Percentiles rank a stretch among this genome's conserved stretches.
phyloP scores from a whole-genome alignment of 2,888 invertebrate genomes.

The Luperina testacea region DNA sequence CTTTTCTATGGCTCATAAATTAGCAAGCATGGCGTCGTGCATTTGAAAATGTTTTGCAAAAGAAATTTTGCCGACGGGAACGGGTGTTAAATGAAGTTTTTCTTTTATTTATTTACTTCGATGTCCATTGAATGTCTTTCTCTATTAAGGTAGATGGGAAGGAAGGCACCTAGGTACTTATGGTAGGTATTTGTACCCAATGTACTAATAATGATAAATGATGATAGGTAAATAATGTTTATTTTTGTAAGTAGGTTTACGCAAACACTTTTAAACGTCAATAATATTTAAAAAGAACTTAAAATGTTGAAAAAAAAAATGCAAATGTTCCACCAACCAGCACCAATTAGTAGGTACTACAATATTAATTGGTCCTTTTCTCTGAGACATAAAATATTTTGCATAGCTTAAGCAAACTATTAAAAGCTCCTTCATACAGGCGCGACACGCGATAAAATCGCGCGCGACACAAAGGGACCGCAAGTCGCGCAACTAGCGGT shows the following conservation, averaged over 20 bases:
- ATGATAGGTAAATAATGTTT: neutral
- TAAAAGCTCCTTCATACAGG: too few species aligned
- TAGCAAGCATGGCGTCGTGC: slow-evolving; percentile 8
- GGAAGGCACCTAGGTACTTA: neutral
- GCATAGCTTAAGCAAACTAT: neutral
- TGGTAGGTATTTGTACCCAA: neutral
- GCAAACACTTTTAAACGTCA: neutral
- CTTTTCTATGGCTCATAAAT: slow-evolving; percentile 55
- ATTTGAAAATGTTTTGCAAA: slow-evolving; percentile 36
- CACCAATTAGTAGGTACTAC: neutral
- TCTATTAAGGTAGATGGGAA: neutral
- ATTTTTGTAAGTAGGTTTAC: neutral
- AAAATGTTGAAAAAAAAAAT: neutral
- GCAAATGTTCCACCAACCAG: neutral
- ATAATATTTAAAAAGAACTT: neutral
- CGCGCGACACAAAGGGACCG: too few species aligned
- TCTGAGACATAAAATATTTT: neutral
- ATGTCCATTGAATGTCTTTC: neutral
- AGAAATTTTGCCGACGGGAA: slow-evolving; percentile 47
- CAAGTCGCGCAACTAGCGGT: too few species aligned
- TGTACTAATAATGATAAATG: neutral
- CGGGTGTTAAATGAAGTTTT: slow-evolving; percentile 14
- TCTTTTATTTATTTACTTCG: slow-evolving; percentile 23
- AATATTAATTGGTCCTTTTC: neutral
- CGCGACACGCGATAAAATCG: too few species aligned